Evolutionary conservation across 1,140 invertebrate species (phyloP), one percentile per base, ranked within the genome.

Genomic region (Euglossa dilemma): DNA sequence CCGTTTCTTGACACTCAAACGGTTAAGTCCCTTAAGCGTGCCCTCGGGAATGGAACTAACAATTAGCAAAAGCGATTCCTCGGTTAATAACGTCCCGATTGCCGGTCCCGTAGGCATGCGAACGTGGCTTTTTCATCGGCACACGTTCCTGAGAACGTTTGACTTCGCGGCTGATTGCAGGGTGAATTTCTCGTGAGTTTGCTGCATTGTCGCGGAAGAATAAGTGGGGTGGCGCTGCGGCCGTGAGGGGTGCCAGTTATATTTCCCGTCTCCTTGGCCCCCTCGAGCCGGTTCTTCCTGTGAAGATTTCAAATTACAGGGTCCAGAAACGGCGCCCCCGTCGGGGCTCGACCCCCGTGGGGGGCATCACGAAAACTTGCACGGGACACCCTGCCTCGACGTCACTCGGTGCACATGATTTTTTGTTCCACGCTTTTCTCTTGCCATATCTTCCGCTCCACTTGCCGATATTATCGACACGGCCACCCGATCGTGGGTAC

Each of bases 131-230:
- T 75, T 80, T 63, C 50, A 85, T 57, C 45, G 43, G 43, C 82
- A 63, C 87, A 70, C 70, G 79, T 79, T 90, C 91, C 90, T 94
- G 94, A 92, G 93, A 94, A 93, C 91, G 91, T 91, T 94, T 94
- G 92, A 93, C 93, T 93, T 79, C 54, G 85, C 66, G 67, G 75
- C 84, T 94, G 94, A 94, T 94, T 94, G 94, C 91, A 93, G 94
- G 94, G 94, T 94, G 92, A 94, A 93, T 94, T 92, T 94, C 93
- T 92, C 91, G 89, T 87, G 84, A 94, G 93, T 93, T 94, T 94
- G 91, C 89, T 76, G 91, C 91, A 94, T 94, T 94, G 93, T 94
- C 90, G 90, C 85, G 69, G 82, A 76, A 92, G 91, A 93, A 94
- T 92, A 87, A 87, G 89, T 84, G 88, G 92, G 93, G 93, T 93